Conservation (phyloP, 2,888 invertebrate genomes). For the Lepetodrilus schrolli region DNA sequence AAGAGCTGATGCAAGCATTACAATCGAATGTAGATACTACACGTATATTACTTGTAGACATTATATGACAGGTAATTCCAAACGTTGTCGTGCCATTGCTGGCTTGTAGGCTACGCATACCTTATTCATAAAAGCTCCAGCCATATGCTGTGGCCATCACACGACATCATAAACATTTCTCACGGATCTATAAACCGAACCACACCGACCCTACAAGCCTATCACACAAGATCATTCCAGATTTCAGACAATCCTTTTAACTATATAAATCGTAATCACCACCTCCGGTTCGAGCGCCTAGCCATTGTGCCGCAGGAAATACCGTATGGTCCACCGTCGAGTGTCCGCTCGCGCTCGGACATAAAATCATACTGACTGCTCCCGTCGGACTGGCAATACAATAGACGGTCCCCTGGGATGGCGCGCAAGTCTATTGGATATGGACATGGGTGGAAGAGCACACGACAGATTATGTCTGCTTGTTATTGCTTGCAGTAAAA, state of each 20-base stretch:
- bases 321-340: not conserved
- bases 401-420: not conserved
- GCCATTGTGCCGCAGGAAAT: not conserved
- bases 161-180: not conserved
- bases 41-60: too few species aligned
- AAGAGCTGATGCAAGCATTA: too few species aligned
- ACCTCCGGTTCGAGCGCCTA: not conserved
- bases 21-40: too few species aligned
- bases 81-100: too few species aligned
- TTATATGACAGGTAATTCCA: too few species aligned
- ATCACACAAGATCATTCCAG: not conserved
- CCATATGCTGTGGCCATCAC: not conserved
- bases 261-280: not conserved
- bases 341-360: conserved; percentile 1
- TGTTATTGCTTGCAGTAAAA: not conserved
- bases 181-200: conserved; percentile 9
- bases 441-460: not conserved
- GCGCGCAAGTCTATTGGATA: not conserved
- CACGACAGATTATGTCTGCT: not conserved
- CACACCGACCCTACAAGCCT: not conserved
- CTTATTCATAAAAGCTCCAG: not conserved
- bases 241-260: conserved; percentile 3
- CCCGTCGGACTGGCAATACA: not conserved
- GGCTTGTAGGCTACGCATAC: too few species aligned
- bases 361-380: conserved; percentile 16